These are phyloP conservation scores for Chloroceryle inda DNA, from an alignment of 2,797 vertebrate species.

Conservation along the genomic window DNA sequence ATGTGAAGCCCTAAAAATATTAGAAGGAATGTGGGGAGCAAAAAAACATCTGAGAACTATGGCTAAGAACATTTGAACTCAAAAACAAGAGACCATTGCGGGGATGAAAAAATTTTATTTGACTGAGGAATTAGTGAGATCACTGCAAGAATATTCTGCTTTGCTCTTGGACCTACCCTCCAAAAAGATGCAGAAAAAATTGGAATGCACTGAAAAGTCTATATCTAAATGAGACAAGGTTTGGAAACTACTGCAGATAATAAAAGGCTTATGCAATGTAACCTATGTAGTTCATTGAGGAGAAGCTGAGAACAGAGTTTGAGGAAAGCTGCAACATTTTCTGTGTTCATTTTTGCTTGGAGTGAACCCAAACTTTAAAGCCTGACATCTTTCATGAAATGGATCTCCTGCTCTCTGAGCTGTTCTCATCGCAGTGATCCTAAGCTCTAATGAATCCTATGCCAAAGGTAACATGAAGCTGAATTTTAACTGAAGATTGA, in stretches of 20 bases:
- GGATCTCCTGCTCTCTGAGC: background rate
- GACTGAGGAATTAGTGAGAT: background rate
- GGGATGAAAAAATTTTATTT: background rate
- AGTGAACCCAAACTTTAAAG: constrained; percentile 35
- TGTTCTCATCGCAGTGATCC: background rate
- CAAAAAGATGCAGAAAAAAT: background rate
- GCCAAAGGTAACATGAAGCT: constrained; percentile 33
- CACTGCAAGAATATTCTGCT: background rate
- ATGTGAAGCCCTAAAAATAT: background rate
- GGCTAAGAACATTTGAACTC: background rate
- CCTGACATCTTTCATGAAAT: constrained; percentile 6
- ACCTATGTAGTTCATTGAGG: background rate
- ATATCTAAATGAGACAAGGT: background rate
- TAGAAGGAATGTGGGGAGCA: background rate
- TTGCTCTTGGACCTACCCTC: background rate
- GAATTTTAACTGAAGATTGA: constrained; percentile 17
- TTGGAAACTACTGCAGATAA: background rate
- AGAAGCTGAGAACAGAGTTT: background rate
- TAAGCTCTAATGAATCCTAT: background rate
- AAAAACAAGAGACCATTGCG: background rate
- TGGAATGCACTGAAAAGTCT: background rate
- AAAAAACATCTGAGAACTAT: background rate
- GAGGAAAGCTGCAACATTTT: background rate
- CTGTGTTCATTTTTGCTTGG: background rate
- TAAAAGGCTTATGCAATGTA: background rate